A percentile compares a stretch with the other conserved stretches of the same genome.
phyloP scores from a whole-genome alignment of 2,797 vertebrate genomes.

The Labroides dimidiatus region DNA sequence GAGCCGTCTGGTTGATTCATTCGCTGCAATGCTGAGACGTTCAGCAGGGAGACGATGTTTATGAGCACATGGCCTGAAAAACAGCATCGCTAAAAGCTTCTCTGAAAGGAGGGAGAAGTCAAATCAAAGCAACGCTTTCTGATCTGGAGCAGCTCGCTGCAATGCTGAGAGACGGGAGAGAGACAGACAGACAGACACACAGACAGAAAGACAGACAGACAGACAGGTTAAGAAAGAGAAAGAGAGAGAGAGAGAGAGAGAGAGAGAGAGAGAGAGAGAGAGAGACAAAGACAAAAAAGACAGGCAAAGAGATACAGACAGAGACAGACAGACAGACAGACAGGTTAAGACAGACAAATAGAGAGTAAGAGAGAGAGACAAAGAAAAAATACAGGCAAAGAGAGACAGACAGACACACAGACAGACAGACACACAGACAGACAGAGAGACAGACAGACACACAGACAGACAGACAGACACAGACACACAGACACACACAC shows the following conservation, averaged over 20 bases:
- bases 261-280: conserved; percentile 37
- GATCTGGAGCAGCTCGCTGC: conserved; percentile 61
- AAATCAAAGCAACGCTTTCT: conserved; percentile 49
- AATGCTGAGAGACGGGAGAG: conserved; percentile 53
- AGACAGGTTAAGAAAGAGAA: neutral
- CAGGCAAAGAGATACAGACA: conserved; percentile 33
- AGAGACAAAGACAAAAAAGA: too few relatives aligned
- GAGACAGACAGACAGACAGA: conserved; percentile 44
- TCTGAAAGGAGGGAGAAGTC: conserved; percentile 31
- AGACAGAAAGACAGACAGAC: neutral
- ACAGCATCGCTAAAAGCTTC: conserved; percentile 29
- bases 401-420: too few relatives aligned
- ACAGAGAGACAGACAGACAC: too few relatives aligned
- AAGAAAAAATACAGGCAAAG: too few relatives aligned
- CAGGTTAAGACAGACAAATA: too few relatives aligned
- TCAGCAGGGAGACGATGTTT: conserved; percentile 44
- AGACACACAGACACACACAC: too few relatives aligned
- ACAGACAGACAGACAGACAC: too few relatives aligned
- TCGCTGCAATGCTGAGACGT: conserved; percentile 28
- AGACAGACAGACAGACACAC: conserved; percentile 20
- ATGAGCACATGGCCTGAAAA: conserved; percentile 38
- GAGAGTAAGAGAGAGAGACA: too few relatives aligned
- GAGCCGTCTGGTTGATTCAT: conserved; percentile 7
- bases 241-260: conserved; percentile 30
- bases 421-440: too few relatives aligned